These are phyloP conservation scores for Rhodeus uyekii DNA, from an alignment of 2,797 vertebrate genomes.

Conservation along the genomic window DNA sequence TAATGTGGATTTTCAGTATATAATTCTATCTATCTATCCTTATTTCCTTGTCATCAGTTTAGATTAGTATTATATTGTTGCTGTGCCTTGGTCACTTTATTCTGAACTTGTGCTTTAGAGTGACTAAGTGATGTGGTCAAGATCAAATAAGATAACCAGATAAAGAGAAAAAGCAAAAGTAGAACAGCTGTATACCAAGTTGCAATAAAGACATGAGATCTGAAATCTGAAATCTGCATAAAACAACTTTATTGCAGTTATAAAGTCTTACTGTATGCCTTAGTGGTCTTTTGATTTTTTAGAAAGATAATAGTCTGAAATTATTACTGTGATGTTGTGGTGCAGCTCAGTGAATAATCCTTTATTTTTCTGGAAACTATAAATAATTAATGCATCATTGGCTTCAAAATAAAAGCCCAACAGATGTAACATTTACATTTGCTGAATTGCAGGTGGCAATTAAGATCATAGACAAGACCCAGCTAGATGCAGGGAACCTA, in stretches of 20 bases:
- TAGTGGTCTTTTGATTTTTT: neutral
- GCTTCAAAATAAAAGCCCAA: neutral
- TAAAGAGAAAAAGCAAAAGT: neutral
- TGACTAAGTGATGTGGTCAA: constrained; percentile 8
- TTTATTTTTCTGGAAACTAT: neutral
- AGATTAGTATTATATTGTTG: neutral
- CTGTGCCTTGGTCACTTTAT: neutral
- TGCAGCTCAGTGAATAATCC: neutral
- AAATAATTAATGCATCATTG: neutral
- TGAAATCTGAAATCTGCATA: neutral
- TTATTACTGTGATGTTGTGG: neutral
- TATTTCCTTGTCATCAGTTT: neutral
- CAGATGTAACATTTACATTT: neutral
- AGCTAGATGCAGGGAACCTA: constrained; percentile 85
- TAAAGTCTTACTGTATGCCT: neutral
- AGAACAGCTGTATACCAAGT: neutral
- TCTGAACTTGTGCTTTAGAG: neutral
- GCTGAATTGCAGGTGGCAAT: constrained; percentile 79
- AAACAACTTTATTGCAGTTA: neutral
- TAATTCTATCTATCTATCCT: neutral
- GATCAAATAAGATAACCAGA: constrained; percentile 3
- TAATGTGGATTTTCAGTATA: constrained; percentile 6
- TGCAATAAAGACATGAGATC: neutral
- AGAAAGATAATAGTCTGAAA: neutral
- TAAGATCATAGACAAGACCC: constrained; percentile 90